Percentiles rank a stretch among this genome's conserved stretches.
Conservation (phyloP, 1,140 invertebrate genomes). For the Thalassaphorura encarpata region DNA sequence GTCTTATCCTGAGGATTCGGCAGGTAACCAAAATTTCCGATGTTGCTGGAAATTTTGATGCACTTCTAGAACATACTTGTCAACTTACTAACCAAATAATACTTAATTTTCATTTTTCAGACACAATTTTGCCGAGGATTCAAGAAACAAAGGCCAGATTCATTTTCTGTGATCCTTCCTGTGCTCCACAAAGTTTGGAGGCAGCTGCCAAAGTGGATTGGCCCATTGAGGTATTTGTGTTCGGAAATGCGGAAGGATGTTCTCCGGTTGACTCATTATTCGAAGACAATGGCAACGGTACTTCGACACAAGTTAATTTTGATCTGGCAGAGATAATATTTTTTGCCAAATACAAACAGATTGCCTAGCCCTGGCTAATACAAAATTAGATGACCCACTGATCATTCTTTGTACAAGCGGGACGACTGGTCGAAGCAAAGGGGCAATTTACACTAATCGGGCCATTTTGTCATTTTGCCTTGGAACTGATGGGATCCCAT, state of each 20-base stretch:
- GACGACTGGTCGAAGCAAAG: constrained; percentile 27
- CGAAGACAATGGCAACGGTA: too few species aligned
- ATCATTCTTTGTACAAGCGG: constrained; percentile 27
- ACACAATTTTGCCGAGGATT: constrained; percentile 18
- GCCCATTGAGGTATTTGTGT: too few species aligned
- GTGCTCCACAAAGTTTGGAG: constrained; percentile 4
- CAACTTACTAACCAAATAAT: neutral
- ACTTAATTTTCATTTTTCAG: constrained; percentile 1
- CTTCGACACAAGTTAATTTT: neutral
- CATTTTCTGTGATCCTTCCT: constrained; percentile 7
- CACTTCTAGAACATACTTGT: neutral
- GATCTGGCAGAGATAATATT: too few species aligned
- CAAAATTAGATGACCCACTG: constrained; percentile 24
- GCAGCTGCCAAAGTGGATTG: too few species aligned
- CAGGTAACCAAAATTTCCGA: constrained; percentile 1
- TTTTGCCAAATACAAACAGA: too few species aligned
- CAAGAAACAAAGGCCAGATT: neutral
- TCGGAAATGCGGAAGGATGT: too few species aligned
- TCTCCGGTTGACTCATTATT: too few species aligned
- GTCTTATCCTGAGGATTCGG: constrained; percentile 31
- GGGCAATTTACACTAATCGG: constrained; percentile 26
- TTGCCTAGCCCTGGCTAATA: too few species aligned
- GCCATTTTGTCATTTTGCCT: constrained; percentile 18
- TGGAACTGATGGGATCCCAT: constrained; percentile 16
- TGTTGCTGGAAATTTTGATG: neutral